These are phyloP conservation scores for Eupithecia pulchellata DNA, from an alignment of 2,888 invertebrate genomes.

Conservation along the genomic window DNA sequence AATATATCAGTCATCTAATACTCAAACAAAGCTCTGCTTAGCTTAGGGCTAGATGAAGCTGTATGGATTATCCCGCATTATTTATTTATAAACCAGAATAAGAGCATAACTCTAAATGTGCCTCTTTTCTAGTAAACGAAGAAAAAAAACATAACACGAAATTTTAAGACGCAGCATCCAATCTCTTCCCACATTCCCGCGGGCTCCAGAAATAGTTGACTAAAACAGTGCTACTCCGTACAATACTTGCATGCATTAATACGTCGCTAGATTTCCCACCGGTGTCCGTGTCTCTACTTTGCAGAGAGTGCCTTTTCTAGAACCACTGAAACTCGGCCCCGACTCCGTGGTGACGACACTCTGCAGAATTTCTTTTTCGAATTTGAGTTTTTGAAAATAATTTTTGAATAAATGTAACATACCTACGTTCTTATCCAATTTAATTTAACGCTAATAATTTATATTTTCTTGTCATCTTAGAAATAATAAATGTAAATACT, in stretches of 20 bases:
- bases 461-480: too few species aligned
- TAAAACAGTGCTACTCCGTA: conserved; percentile 17
- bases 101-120: too few species aligned
- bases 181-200: not conserved
- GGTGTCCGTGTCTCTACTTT: conserved; percentile 19
- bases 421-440: too few species aligned
- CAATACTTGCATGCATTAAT: conserved; percentile 36
- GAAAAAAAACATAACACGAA: not conserved
- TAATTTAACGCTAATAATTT: too few species aligned
- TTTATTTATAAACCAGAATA: too few species aligned
- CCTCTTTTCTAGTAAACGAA: not conserved
- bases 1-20: too few species aligned
- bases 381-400: too few species aligned
- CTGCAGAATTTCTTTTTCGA: not conserved
- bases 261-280: conserved; percentile 35
- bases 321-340: not conserved
- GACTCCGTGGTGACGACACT: not conserved
- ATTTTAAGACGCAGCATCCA: conserved; percentile 1
- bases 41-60: too few species aligned
- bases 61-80: too few species aligned
- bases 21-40: too few species aligned
- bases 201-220: conserved; percentile 13
- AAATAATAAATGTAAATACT: too few species aligned
- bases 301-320: conserved; percentile 6
- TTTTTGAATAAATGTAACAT: too few species aligned